A percentile compares a stretch with the other conserved stretches of the same genome.
phyloP scores from a whole-genome alignment of 2,888 invertebrate genomes.

The Buathra laborator region DNA sequence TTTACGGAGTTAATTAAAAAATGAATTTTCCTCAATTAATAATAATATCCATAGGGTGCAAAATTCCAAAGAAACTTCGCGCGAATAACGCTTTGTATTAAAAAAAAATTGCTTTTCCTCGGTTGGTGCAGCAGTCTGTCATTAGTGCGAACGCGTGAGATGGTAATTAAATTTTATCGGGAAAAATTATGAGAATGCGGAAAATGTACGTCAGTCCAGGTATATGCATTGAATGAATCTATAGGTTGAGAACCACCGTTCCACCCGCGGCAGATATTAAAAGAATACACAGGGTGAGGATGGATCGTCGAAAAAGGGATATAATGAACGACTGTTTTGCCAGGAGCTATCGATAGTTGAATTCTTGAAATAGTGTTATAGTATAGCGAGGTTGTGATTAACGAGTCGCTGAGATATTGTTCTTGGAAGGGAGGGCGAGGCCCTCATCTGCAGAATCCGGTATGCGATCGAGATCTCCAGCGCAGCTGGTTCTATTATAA shows the following conservation, averaged over 20 bases:
- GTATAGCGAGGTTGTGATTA: conserved; percentile 61
- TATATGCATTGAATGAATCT: background rate
- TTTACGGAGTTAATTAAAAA: too few species aligned
- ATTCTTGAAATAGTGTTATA: conserved; percentile 59
- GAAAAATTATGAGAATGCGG: background rate
- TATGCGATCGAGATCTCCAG: conserved; percentile 46
- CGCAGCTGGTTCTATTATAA: conserved; percentile 52
- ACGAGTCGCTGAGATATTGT: conserved; percentile 70
- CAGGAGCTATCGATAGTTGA: conserved; percentile 65
- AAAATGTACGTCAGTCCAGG: background rate
- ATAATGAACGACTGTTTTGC: conserved; percentile 40
- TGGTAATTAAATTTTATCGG: background rate
- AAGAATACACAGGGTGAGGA: conserved; percentile 30
- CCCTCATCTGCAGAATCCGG: conserved; percentile 32
- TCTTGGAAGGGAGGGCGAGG: conserved; percentile 61
- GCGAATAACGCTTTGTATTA: too few species aligned
- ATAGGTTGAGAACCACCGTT: conserved; percentile 47
- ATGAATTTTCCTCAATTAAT: too few species aligned
- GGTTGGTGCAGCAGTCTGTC: background rate
- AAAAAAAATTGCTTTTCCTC: too few species aligned
- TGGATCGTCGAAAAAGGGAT: conserved; percentile 43
- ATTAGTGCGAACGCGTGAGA: background rate
- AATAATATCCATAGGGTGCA: too few species aligned
- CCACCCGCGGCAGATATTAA: conserved; percentile 25
- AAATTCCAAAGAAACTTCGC: too few species aligned